Evolutionary conservation across 1,140 invertebrate genomes (phyloP), one percentile per base, ranked within the genome.

Genomic region (Aphelinus certus): DNA sequence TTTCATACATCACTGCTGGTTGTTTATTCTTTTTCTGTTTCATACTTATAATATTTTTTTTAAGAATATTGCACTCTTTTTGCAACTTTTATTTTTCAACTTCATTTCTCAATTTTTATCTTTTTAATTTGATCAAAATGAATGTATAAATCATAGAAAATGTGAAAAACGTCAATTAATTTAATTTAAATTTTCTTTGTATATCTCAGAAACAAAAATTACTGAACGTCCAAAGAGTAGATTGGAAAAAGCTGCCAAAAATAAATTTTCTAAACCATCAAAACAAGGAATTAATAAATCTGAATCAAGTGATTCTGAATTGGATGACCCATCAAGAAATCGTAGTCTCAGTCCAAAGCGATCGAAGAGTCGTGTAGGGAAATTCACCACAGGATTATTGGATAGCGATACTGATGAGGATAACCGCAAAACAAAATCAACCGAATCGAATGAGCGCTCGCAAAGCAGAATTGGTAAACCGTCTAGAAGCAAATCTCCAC

Each of bases 161-260:
- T 26, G 26, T 26, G 26, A 26, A 26, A 26, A 26, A 26, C 26
- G 26, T 26, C 26, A 26, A 26, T 26, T 26, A 26, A 26, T 26
- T 26, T 26, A 26, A 26, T 26, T 26, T 0, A 26, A 26, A 0
- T 26, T 26, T 26, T 26, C 26, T 26, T 26, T 26, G 4, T 61
- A 6, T 61, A 53, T 75, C 69, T 63, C 6, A 66, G 69, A 71
- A 53, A 7, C 46, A 26, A 49, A 73, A 9, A 56, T 55, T 42
- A 26, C 45, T 56, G n/a, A 66, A 49, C 46, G 64, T 45, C 10
- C 75, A 57, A 75, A 75, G 46, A 69, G 73, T 55, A 68, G 66
- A 56, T 56, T 74, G 51, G 53, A 53, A 53, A 65, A 65, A 51
- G 3, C 7, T 46, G 3, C 51, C 7, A 65, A 49, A 53, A 53